These are phyloP conservation scores for Myotis yumanensis DNA, from an alignment of 2,113 vertebrate genomes.

Conservation along the genomic window DNA sequence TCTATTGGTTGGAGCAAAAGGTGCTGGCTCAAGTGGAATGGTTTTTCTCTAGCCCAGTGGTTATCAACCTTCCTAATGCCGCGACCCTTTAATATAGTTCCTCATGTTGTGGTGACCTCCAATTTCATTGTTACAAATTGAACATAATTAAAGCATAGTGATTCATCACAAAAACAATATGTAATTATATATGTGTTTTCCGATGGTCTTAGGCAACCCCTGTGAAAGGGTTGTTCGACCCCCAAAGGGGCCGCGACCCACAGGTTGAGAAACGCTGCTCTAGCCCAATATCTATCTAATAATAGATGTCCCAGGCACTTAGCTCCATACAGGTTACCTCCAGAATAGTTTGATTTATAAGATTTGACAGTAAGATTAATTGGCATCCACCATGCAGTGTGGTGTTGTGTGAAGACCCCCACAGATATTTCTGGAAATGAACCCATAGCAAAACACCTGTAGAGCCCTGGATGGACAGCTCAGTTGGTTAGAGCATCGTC, in stretches of 20 bases:
- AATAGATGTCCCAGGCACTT: background rate
- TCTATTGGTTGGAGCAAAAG: conserved; percentile 6
- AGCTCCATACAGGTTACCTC: background rate
- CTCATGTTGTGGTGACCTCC: too few relatives aligned
- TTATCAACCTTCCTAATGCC: too few relatives aligned
- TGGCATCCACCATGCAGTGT: background rate
- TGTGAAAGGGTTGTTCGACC: too few relatives aligned
- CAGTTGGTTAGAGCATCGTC: too few relatives aligned
- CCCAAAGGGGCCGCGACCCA: too few relatives aligned
- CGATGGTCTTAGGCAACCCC: too few relatives aligned
- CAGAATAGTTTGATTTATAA: background rate
- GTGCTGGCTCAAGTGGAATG: background rate
- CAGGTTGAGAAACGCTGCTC: too few relatives aligned
- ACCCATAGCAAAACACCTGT: background rate
- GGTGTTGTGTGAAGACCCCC: background rate
- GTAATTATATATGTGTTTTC: too few relatives aligned
- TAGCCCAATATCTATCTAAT: background rate
- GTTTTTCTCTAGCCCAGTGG: background rate
- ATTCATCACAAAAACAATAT: too few relatives aligned
- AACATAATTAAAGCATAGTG: too few relatives aligned
- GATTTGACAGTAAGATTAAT: background rate
- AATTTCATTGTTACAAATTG: too few relatives aligned
- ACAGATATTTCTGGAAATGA: background rate
- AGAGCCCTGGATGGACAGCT: background rate
- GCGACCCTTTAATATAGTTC: too few relatives aligned